Evolutionary conservation across 2,888 invertebrate species (phyloP), one percentile per base, ranked within the genome.

Genomic region (Scelioninae gen. 1): DNA sequence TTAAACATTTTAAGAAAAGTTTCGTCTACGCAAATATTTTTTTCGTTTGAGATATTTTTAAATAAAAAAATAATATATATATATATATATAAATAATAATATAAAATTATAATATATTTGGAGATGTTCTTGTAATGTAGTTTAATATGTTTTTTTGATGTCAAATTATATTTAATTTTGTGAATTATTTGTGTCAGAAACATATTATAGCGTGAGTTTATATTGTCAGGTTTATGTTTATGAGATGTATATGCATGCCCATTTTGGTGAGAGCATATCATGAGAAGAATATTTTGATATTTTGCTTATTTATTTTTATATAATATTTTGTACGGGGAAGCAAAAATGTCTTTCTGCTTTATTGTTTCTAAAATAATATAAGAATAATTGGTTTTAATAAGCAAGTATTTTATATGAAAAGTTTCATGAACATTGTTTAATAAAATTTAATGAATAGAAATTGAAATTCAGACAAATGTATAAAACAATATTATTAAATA

Each of bases 131-230:
- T 23, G 23, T 23, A 55, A 55, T 31, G 34, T 15, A 34, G 11
- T 38, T 56, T 38, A 16, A 10, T 23, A 16, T 38, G 11, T 38
- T 56, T 56, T 40, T 9, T 38, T 56, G 38, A 40, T 16, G 38
- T 40, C 16, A 56, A 40, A 56, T 56, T 56, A 38, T 38, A 56
- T 56, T 56, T 40, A 38, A 56, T 23, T 56, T 56, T 8, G 56
- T 16, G 11, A 16, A 23, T 56, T 38, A 56, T 56, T 40, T 56
- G 16, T 38, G 5, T 56, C 23, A 32, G 38, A 56, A 56, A 23
- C 16, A 56, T 56, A 16, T 15, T 56, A 56, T 56, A 56, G 16
- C 23, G 56, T 9, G 10, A 56, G 56, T 38, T 56, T 38, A 56
- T 56, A 56, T 23, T 56, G 15, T 56, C 15, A 38, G 38, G 40